A percentile compares a stretch with the other conserved stretches of the same genome.
These are phyloP conservation scores for Leptinotarsa defecta DNA, from an alignment of 1,140 invertebrate genomes.

Conservation along the genomic window DNA sequence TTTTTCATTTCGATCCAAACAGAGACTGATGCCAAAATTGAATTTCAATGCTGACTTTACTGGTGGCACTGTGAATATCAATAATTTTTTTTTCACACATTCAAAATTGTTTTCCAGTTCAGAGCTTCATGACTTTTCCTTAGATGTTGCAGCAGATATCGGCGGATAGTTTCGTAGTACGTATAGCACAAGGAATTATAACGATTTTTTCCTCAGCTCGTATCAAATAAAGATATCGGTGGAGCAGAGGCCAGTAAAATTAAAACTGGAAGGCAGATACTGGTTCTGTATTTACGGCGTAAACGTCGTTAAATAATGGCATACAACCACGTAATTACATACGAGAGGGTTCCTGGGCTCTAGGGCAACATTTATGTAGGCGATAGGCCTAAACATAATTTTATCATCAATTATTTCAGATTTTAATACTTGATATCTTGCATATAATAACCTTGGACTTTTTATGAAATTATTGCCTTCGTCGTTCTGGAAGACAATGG, in stretches of 20 bases:
- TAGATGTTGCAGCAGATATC: too few species aligned
- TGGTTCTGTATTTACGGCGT: constrained; percentile 24
- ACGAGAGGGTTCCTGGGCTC: constrained; percentile 19
- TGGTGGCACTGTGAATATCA: too few species aligned
- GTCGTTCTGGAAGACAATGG: constrained; percentile 16
- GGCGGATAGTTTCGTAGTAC: too few species aligned
- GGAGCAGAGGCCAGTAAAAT: constrained; percentile 19
- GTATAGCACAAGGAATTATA: too few species aligned
- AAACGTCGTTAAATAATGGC: constrained; percentile 26
- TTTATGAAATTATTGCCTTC: constrained; percentile 21
- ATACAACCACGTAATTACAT: constrained; percentile 27
- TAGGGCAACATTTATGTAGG: constrained; percentile 33
- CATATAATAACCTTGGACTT: constrained; percentile 26
- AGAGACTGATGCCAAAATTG: too few species aligned
- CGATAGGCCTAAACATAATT: constrained; percentile 29
- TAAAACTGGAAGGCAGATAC: constrained; percentile 20
- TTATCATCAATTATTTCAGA: constrained; percentile 34
- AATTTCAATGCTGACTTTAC: too few species aligned
- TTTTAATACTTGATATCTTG: constrained; percentile 30
- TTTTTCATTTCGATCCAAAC: too few species aligned
- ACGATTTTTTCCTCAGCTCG: too few species aligned
- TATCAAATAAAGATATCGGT: constrained; percentile 25
- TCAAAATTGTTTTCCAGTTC: too few species aligned
- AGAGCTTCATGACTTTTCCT: too few species aligned
- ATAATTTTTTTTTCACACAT: too few species aligned